These are phyloP conservation scores for Pseudotriccus pelzelni DNA, from an alignment of 2,797 vertebrate genomes.

Conservation along the genomic window DNA sequence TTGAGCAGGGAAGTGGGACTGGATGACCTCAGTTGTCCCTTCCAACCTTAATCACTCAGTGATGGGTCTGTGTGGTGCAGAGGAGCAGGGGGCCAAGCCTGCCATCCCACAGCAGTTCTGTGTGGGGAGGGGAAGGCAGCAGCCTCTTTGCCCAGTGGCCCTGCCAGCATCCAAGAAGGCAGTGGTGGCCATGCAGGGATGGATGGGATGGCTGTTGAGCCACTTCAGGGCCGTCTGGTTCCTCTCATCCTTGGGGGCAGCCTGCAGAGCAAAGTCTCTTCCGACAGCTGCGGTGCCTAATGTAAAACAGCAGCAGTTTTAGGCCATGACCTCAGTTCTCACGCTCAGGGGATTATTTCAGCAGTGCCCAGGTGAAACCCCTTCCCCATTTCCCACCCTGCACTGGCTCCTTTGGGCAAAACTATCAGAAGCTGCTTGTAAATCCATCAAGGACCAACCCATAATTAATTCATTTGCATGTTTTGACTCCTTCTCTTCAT, in stretches of 20 bases:
- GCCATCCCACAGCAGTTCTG: not conserved
- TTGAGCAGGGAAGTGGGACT: not conserved
- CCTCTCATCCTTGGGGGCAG: not conserved
- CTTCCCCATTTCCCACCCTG: not conserved
- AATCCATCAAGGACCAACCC: not conserved
- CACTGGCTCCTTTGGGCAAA: not conserved
- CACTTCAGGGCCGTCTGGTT: not conserved
- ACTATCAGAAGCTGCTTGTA: not conserved
- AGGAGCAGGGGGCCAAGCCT: not conserved
- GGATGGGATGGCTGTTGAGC: not conserved
- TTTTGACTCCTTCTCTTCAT: not conserved
- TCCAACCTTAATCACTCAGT: not conserved
- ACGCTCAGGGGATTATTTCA: fast-evolving
- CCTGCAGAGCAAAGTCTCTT: not conserved
- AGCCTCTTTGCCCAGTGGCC: not conserved
- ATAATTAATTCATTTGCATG: not conserved
- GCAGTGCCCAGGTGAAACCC: not conserved
- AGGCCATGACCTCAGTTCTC: not conserved
- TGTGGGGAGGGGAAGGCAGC: not conserved
- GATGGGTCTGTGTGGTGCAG: not conserved
- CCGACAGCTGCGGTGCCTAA: not conserved
- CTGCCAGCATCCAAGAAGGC: not conserved
- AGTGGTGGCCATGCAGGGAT: not conserved
- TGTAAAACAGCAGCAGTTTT: not conserved
- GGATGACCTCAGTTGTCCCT: not conserved